Percentiles rank a stretch among this genome's conserved stretches.
phyloP scores from a whole-genome alignment of 2,888 invertebrate species.

The Nezara viridula region DNA sequence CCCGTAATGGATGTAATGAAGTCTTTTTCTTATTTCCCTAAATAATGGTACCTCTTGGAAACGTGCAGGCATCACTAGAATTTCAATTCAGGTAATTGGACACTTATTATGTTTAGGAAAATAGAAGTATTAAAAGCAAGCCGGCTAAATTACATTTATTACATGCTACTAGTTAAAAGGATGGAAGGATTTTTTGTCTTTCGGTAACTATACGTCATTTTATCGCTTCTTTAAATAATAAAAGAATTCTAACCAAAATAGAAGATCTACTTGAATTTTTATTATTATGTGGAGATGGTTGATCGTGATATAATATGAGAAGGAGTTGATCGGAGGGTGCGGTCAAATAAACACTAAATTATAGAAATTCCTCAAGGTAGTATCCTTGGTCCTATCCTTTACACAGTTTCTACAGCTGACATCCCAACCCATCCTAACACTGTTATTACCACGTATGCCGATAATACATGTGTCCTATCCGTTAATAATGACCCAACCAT shows the following conservation, averaged over 20 bases:
- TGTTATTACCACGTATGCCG: too few relatives aligned
- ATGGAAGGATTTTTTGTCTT: background rate
- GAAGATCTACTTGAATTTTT: too few relatives aligned
- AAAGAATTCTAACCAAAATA: background rate
- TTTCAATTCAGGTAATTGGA: background rate
- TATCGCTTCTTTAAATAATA: background rate
- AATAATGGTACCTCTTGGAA: background rate
- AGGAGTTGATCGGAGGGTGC: too few relatives aligned
- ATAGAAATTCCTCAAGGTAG: too few relatives aligned
- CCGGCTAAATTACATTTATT: background rate
- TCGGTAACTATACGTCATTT: background rate
- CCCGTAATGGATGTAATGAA: background rate
- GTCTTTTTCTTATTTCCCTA: background rate
- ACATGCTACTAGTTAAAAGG: background rate
- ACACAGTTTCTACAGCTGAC: too few relatives aligned
- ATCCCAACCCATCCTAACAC: too few relatives aligned
- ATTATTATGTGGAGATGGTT: too few relatives aligned
- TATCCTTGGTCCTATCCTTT: too few relatives aligned
- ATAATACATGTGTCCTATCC: too few relatives aligned
- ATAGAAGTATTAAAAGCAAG: background rate
- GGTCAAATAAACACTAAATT: too few relatives aligned
- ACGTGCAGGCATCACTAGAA: background rate
- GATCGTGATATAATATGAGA: too few relatives aligned
- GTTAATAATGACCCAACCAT: too few relatives aligned
- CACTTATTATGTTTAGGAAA: background rate